Evolutionary conservation across 2,888 invertebrate genomes (phyloP), one percentile per base, ranked within the genome.

Genomic region (Trilocha varians): DNA sequence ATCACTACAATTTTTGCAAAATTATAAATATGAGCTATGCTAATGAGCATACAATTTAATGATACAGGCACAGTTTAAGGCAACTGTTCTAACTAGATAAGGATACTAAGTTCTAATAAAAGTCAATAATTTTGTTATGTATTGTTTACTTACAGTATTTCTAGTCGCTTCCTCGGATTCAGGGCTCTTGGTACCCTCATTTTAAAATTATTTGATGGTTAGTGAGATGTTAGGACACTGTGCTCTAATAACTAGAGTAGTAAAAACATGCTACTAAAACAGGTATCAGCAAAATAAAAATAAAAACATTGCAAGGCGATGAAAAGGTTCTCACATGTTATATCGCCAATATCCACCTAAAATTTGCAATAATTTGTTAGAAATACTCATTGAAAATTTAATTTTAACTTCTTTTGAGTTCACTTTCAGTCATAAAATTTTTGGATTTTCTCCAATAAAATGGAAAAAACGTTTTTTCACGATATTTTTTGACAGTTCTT

Each of bases 321-420:
- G 25, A 25, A 9, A 11, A 11, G 2, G 25, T 39, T 50, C 75
- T 78, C 78, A 83, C 84, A 77, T 59, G 54, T 70, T 73, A 35
- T 59, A 65, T 48, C 79, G 74, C 84, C 83, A 84, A 62, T 78
- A 70, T 44, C 57, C 58, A 40, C 73, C 67, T 14, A 78, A 13
- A 16, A 66, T 55, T 41, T 50, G 52, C 45, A 69, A 52, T 18
- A 55, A 34, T 53, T 57, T 64, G 33, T 48, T 55, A 17, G 59
- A 46, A 36, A 58, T 6, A 3, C 16, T 16, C 42, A 42, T 42
- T 11, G 8, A 8, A 6, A 18, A 5, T 8, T 5, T 18, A 18
- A 5, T 8, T 14, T 13, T 1, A 13, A 35, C 11, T 36, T 6
- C 5, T n/a, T n/a, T n/a, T n/a, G n/a, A n/a, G n/a, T n/a, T n/a